A percentile compares a stretch with the other conserved stretches of the same genome.
Conservation (phyloP, 2,113 vertebrate species). For the Xiphias gladius region DNA sequence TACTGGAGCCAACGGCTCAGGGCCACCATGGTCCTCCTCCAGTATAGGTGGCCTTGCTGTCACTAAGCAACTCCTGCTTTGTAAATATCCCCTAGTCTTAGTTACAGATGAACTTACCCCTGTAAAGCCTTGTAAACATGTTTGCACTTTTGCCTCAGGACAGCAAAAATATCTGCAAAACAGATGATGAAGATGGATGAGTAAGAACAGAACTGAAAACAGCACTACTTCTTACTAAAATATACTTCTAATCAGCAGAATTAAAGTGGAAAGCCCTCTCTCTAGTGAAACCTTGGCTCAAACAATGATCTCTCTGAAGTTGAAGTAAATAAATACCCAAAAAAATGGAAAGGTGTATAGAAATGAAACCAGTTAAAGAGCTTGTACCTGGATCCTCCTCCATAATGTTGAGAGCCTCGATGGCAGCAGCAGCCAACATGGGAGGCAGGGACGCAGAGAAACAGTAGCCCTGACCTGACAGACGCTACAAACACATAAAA, state of each 20-base stretch:
- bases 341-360: background rate
- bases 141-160: constrained; percentile 89
- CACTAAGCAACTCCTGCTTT: too few species aligned
- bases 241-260: background rate
- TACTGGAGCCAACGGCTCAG: too few species aligned
- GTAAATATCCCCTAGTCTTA: too few species aligned
- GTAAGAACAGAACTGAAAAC: background rate
- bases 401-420: constrained; percentile 97
- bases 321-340: background rate
- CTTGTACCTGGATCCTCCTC: constrained; percentile 94
- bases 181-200: constrained; percentile 8
- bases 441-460: constrained; percentile 97
- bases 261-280: background rate
- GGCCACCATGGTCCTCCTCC: too few species aligned
- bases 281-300: too few species aligned
- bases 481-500: constrained; percentile 80
- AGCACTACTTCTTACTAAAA: background rate
- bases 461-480: constrained; percentile 97
- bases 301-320: background rate
- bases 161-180: constrained; percentile 88
- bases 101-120: constrained; percentile 83
- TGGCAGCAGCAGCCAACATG: constrained; percentile 93
- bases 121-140: constrained; percentile 89
- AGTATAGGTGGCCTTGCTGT: too few species aligned
- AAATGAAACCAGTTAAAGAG: background rate